phyloP scores from a whole-genome alignment of 1,140 invertebrate species.

The Atopsyche davidsoni region DNA sequence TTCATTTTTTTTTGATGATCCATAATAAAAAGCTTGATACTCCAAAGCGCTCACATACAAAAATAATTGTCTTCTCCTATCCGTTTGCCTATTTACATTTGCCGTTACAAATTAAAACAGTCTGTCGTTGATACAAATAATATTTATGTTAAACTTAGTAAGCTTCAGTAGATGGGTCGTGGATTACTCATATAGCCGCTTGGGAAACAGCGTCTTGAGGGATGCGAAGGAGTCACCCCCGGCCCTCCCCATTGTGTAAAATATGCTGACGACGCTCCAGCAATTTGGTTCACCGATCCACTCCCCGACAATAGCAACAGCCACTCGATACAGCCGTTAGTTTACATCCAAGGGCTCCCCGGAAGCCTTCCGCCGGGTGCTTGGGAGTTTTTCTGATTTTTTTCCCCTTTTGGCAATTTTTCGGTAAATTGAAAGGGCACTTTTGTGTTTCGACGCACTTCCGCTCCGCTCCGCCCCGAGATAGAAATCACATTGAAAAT shows the following conservation, averaged over 20 bases:
- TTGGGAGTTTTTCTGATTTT: conserved; percentile 2
- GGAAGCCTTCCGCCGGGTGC: background rate
- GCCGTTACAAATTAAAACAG: no score
- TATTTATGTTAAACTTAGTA: no score
- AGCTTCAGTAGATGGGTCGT: no score
- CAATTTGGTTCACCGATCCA: conserved; percentile 22
- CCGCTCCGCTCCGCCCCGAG: conserved; percentile 15
- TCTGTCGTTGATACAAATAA: no score
- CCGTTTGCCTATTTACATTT: no score
- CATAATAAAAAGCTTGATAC: no score
- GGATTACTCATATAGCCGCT: no score
- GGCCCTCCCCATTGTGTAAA: conserved; percentile 16
- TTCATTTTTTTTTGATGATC: no score
- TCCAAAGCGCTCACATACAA: no score
- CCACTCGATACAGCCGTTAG: conserved; percentile 27
- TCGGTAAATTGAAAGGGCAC: conserved; percentile 31
- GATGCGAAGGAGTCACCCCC: no score
- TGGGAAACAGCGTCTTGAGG: no score
- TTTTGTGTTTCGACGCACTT: conserved; percentile 29
- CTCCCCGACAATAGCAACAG: conserved; percentile 19
- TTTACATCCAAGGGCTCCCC: conserved; percentile 1
- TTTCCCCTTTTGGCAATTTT: conserved; percentile 25
- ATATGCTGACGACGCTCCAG: conserved; percentile 27
- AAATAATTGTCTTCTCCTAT: no score
- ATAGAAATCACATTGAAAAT: conserved; percentile 27